phyloP scores from a whole-genome alignment of 2,888 invertebrate genomes.

The Pyrocoelia pectoralis region DNA sequence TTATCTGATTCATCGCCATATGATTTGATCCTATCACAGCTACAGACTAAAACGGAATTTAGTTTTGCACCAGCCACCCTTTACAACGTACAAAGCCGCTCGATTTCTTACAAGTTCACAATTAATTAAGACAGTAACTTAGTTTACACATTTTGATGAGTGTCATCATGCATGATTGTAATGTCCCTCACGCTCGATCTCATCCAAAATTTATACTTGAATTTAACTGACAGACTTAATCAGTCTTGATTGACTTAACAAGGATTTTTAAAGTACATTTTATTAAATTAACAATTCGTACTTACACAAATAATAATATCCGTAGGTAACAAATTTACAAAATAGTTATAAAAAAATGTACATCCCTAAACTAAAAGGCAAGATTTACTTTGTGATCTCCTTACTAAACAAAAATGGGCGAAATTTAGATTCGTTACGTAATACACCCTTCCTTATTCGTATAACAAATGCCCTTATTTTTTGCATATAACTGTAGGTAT shows the following conservation, averaged over 20 bases:
- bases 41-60: background rate
- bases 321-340: constrained; percentile 35
- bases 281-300: constrained; percentile 31
- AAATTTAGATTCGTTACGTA: background rate
- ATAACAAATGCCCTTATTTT: constrained; percentile 10
- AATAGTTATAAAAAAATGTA: constrained; percentile 15
- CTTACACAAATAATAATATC: constrained; percentile 30
- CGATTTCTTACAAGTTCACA: too few relatives aligned
- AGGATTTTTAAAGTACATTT: constrained; percentile 22
- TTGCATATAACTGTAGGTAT: background rate
- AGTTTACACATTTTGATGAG: too few relatives aligned
- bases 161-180: too few relatives aligned
- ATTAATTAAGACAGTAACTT: too few relatives aligned
- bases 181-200: too few relatives aligned
- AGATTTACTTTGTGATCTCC: constrained; percentile 11
- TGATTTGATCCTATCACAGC: constrained; percentile 9
- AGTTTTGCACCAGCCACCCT: too few relatives aligned
- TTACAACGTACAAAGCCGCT: too few relatives aligned
- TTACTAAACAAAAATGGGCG: constrained; percentile 16
- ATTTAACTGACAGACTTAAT: too few relatives aligned
- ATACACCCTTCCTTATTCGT: background rate
- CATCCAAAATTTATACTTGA: too few relatives aligned
- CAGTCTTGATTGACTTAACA: too few relatives aligned
- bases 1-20: constrained; percentile 32
- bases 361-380: constrained; percentile 28